These are phyloP conservation scores for Setophaga coronata DNA, from an alignment of 2,113 vertebrate species.

Conservation along the genomic window DNA sequence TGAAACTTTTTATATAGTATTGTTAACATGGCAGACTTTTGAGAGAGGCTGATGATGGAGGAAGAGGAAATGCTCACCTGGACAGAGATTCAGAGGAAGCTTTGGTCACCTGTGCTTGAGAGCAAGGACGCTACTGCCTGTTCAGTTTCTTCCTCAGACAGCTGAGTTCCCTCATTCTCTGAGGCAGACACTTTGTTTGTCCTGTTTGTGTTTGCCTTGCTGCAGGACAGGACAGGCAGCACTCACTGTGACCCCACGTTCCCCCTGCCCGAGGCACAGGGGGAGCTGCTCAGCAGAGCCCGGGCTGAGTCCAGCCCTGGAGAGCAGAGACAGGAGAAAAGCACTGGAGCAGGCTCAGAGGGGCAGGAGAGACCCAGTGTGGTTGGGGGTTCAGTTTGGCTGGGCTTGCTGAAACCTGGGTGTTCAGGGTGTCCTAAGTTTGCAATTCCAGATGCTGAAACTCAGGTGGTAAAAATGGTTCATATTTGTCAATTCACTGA, in stretches of 20 bases:
- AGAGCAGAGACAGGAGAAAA: background rate
- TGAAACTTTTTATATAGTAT: background rate
- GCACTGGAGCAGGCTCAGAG: background rate
- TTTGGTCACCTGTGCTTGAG: background rate
- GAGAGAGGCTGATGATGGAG: background rate
- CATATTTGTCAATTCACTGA: background rate
- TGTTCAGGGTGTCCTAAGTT: background rate
- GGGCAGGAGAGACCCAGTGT: background rate
- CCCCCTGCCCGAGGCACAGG: background rate
- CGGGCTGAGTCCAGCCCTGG: background rate
- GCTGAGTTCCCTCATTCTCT: background rate
- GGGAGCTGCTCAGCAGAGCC: background rate
- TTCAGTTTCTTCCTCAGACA: background rate
- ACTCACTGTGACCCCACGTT: background rate
- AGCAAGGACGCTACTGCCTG: background rate
- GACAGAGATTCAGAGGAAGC: background rate
- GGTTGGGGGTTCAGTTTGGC: background rate
- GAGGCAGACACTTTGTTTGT: background rate
- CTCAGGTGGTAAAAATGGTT: conserved; percentile 4
- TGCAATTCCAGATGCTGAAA: conserved; percentile 10
- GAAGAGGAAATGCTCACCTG: background rate
- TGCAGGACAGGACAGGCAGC: background rate
- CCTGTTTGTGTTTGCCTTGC: background rate
- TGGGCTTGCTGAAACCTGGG: background rate
- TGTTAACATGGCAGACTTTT: background rate